Evolutionary conservation across 1,140 invertebrate genomes (phyloP).

Genomic region (Nephila pilipes): DNA sequence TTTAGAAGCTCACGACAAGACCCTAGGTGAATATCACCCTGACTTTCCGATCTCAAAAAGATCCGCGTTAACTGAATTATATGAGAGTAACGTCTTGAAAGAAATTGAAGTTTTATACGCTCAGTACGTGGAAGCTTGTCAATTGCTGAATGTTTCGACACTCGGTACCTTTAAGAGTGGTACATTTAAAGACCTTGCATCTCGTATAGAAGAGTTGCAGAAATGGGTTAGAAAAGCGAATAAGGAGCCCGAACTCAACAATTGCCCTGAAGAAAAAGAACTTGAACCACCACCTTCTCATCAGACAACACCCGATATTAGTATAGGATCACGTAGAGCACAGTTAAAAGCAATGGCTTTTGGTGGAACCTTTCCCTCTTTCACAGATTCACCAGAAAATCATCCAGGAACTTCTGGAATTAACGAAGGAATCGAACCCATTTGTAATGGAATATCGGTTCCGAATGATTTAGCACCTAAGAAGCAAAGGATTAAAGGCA

Average conservation of each 20-base stretch:
- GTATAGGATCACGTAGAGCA: conserved; percentile 24
- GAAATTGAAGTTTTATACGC: background rate
- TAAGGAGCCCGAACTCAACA: too few species aligned
- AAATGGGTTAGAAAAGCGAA: background rate
- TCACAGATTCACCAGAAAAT: background rate
- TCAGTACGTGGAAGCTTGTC: background rate
- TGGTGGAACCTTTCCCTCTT: background rate
- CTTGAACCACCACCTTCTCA: background rate
- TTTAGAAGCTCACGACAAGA: background rate
- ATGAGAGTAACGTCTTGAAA: background rate
- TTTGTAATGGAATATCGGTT: background rate
- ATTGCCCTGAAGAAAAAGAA: too few species aligned
- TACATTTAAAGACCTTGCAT: background rate
- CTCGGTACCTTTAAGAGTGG: background rate
- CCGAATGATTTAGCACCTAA: background rate
- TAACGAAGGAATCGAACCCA: background rate
- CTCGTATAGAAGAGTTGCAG: background rate
- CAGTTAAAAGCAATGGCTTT: background rate
- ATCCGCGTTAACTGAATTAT: background rate
- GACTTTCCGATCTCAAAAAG: background rate
- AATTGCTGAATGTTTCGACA: background rate
- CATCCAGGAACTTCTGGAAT: background rate
- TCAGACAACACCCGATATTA: background rate
- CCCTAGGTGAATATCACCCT: background rate
- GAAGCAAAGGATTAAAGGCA: background rate